phyloP scores from a whole-genome alignment of 2,888 invertebrate species.

The Philhelius pedissequus region DNA sequence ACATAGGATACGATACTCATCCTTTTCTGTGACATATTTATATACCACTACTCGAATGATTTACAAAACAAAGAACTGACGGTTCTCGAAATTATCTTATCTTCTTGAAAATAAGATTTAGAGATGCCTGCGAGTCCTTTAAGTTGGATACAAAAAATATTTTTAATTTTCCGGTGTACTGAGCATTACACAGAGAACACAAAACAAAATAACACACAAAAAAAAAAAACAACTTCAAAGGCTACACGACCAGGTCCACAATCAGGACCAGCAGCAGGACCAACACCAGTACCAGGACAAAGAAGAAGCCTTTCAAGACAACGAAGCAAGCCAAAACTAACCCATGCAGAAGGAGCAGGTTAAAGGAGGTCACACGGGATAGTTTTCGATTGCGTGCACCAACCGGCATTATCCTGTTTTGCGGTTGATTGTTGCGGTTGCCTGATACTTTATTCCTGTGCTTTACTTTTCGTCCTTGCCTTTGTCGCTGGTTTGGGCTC shows the following conservation, averaged over 20 bases:
- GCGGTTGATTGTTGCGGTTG: conserved; percentile 57
- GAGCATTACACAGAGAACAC: conserved; percentile 16
- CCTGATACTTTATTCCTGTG: conserved; percentile 25
- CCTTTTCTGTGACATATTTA: not conserved
- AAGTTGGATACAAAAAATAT: conserved; percentile 52
- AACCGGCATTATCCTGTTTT: conserved; percentile 58
- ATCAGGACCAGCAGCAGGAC: not conserved
- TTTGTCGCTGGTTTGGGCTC: not conserved
- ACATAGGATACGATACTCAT: too few relatives aligned
- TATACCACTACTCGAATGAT: conserved; percentile 34
- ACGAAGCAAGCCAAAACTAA: not conserved
- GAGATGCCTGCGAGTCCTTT: conserved; percentile 26
- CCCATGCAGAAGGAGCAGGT: not conserved
- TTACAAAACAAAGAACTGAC: conserved; percentile 40
- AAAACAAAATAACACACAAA: too few relatives aligned
- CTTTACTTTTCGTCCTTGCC: not conserved
- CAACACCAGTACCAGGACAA: not conserved
- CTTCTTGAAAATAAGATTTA: conserved; percentile 39
- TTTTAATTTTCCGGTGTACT: conserved; percentile 64
- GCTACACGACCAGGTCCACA: not conserved
- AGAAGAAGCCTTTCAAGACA: not conserved
- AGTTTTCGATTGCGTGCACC: conserved; percentile 63
- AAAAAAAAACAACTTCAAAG: not conserved
- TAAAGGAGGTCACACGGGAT: conserved; percentile 34
- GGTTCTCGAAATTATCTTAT: conserved; percentile 51